phyloP scores from a whole-genome alignment of 1,140 invertebrate genomes.

The Drosophila rhopaloa region DNA sequence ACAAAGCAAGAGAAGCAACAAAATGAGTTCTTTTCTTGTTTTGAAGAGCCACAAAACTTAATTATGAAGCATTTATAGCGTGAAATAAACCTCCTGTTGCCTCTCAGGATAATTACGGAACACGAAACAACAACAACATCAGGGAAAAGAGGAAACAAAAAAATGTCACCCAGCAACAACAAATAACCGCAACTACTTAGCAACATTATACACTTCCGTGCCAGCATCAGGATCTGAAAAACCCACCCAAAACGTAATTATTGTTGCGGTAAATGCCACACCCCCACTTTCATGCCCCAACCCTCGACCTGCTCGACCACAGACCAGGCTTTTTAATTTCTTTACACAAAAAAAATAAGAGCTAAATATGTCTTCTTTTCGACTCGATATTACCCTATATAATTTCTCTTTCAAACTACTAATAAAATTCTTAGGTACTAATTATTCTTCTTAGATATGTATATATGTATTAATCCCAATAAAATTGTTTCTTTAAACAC shows the following conservation, averaged over 20 bases:
- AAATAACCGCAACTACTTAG: slow-evolving; percentile 79
- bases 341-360: slow-evolving; percentile 54
- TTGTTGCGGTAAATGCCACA: slow-evolving; percentile 73
- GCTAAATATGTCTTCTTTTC: not conserved
- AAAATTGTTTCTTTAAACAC: too few species aligned
- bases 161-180: slow-evolving; percentile 48
- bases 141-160: slow-evolving; percentile 17
- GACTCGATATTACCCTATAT: not conserved
- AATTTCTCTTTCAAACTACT: too few species aligned
- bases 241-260: slow-evolving; percentile 76
- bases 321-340: slow-evolving; percentile 74
- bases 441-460: too few species aligned
- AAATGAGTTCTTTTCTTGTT: slow-evolving; percentile 23
- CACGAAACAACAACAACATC: slow-evolving; percentile 30
- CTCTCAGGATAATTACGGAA: slow-evolving; percentile 74
- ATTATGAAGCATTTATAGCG: slow-evolving; percentile 71
- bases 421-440: too few species aligned
- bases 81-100: slow-evolving; percentile 82
- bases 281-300: slow-evolving; percentile 2
- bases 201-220: slow-evolving; percentile 81
- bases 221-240: slow-evolving; percentile 62
- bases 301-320: slow-evolving; percentile 30
- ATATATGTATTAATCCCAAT: too few species aligned
- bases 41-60: slow-evolving; percentile 63
- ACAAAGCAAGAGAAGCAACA: slow-evolving; percentile 4